Percentiles rank a stretch among this genome's conserved stretches.
Conservation (phyloP, 2,797 vertebrate species). For the Melanogrammus aeglefinus region DNA sequence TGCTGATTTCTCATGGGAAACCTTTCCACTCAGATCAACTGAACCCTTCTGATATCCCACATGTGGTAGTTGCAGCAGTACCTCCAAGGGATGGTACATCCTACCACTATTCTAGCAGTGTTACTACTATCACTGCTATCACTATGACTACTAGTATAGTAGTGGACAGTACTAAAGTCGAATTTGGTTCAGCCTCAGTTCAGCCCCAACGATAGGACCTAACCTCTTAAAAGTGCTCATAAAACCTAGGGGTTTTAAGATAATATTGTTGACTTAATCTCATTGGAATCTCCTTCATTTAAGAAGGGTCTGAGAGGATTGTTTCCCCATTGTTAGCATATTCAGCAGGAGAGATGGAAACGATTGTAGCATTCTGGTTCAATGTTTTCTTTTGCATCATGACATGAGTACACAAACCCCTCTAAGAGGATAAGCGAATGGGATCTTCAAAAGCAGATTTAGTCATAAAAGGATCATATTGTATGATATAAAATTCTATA, state of each 20-base stretch:
- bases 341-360: background rate
- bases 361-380: background rate
- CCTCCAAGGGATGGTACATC: background rate
- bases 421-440: background rate
- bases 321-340: background rate
- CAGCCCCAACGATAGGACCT: constrained; percentile 46
- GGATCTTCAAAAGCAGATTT: background rate
- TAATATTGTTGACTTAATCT: constrained; percentile 23
- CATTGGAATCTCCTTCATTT: background rate
- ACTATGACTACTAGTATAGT: background rate
- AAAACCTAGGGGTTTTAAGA: constrained; percentile 23
- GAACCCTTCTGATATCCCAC: constrained; percentile 45
- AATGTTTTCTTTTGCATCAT: background rate
- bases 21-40: constrained; percentile 39
- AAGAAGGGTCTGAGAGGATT: background rate
- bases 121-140: background rate
- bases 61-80: background rate
- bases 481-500: background rate
- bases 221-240: constrained; percentile 64
- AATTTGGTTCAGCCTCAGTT: background rate
- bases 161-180: background rate
- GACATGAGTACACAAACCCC: background rate
- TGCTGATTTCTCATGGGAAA: constrained; percentile 1
- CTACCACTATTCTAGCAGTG: background rate
- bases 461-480: background rate